Evolutionary conservation across 2,888 invertebrate genomes (phyloP).

Genomic region (Limenitis camilla): DNA sequence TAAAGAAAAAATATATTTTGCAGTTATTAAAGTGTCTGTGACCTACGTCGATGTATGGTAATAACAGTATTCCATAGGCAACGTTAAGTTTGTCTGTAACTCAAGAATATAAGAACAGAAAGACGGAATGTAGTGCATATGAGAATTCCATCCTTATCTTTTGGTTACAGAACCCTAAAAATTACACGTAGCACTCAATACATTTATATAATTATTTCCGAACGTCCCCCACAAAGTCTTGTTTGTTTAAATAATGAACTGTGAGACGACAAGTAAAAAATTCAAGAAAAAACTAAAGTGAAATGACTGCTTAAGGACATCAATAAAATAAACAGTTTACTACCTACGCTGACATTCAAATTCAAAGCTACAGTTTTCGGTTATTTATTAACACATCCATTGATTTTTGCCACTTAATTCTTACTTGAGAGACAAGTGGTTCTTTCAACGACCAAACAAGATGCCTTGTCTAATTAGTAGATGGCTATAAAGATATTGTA

Average conservation of each 20-base stretch:
- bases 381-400: constrained; percentile 54
- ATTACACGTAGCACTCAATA: too few relatives aligned
- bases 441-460: constrained; percentile 37
- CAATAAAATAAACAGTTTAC: constrained; percentile 67
- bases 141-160: too few relatives aligned
- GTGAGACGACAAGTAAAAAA: constrained; percentile 24
- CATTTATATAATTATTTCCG: background rate
- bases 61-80: too few relatives aligned
- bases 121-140: too few relatives aligned
- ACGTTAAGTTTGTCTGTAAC: too few relatives aligned
- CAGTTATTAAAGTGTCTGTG: too few relatives aligned
- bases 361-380: constrained; percentile 40
- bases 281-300: constrained; percentile 34
- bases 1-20: too few relatives aligned
- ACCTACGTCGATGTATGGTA: too few relatives aligned
- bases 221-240: background rate
- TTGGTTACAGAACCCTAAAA: too few relatives aligned
- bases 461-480: constrained; percentile 19
- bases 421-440: constrained; percentile 55
- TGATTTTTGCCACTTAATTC: constrained; percentile 44
- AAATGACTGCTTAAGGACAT: constrained; percentile 47
- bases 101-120: too few relatives aligned
- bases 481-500: constrained; percentile 2
- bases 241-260: constrained; percentile 25
- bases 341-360: constrained; percentile 48